Evolutionary conservation across 2,797 vertebrate species (phyloP).

Genomic region (Sciurus carolinensis): DNA sequence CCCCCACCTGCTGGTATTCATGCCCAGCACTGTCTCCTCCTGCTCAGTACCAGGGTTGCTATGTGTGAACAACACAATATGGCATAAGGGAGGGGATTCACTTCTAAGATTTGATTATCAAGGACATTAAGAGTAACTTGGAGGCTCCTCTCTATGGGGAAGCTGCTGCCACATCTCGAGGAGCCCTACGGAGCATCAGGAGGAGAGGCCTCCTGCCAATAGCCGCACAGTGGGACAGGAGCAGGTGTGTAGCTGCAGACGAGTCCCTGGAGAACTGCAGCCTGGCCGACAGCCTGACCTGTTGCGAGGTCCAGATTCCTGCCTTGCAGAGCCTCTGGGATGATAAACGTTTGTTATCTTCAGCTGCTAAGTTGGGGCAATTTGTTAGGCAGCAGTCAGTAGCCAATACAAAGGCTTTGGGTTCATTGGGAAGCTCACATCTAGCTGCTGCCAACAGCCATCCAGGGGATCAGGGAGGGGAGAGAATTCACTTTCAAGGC

Average conservation of each 20-base stretch:
- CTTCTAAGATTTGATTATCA: not conserved
- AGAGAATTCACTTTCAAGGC: not conserved
- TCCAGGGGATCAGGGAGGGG: not conserved
- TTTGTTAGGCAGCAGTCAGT: not conserved
- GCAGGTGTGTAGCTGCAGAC: not conserved
- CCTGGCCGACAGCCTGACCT: not conserved
- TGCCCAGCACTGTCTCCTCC: not conserved
- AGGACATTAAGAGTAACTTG: not conserved
- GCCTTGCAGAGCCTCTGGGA: not conserved
- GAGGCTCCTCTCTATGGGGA: not conserved
- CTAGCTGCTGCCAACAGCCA: not conserved
- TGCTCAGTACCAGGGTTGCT: not conserved
- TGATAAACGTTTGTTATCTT: not conserved
- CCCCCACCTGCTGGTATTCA: not conserved
- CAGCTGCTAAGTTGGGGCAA: not conserved
- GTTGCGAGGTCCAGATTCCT: not conserved
- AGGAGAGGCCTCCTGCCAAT: not conserved
- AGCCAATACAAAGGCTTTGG: not conserved
- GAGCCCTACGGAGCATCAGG: fast-evolving
- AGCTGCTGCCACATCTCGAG: not conserved
- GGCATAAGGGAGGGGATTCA: not conserved
- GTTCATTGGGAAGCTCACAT: not conserved
- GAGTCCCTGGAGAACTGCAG: not conserved
- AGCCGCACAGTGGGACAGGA: not conserved
- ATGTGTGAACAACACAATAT: not conserved